Base-by-base conservation (phyloP, 2,888 invertebrate species). In the Apocheima hispidaria region DNA sequence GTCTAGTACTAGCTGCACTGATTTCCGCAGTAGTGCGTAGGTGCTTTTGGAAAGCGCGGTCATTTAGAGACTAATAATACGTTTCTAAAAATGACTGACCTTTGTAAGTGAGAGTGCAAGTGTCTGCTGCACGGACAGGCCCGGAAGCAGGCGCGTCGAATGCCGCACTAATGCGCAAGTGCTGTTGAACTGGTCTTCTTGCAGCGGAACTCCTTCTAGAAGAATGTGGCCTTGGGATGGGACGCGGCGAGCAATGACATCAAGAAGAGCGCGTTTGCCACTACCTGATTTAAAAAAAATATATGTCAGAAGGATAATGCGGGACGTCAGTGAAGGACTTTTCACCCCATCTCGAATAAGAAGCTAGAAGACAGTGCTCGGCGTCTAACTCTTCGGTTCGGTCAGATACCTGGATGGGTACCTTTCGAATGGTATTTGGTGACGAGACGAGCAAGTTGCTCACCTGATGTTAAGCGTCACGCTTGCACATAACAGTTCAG, bases 191-290 rank as follows among this genome's bases (percentile, higher is more conserved):
- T 97, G 92, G 4, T 96, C 95, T 52, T 95, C 94, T 18, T 96
- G 97, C 71, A 99, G 91, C 0, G 97, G 96, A 4, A 97, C 96
- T 0, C 97, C 98, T 83, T 99, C 98, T 0, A 99, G 93, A 0
- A 97, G 93, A 21, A 99, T 97, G 80, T 98, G 97, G 0, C 99
- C 99, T 57, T 98, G 94, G 0, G 96, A 96, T 1, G 97, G 95
- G 10, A 97, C 96, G 30, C 97, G 94, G 16, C 97, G 93, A 0
- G 97, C 96, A 58, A 99, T 97, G 6, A 99, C 98, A 84, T 99
- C 99, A 6, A 99, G 92, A 2, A 99, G 94, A 0, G 98, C 98
- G 30, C 98, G 95, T 83, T 99, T 99, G 0, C 99, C 99, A 73
- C 98, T 98, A 12, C 98, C 98, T 97, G 74, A 38, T 43, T n/a